Conservation (phyloP, 2,797 vertebrate species). For the Sebastolobus alascanus region DNA sequence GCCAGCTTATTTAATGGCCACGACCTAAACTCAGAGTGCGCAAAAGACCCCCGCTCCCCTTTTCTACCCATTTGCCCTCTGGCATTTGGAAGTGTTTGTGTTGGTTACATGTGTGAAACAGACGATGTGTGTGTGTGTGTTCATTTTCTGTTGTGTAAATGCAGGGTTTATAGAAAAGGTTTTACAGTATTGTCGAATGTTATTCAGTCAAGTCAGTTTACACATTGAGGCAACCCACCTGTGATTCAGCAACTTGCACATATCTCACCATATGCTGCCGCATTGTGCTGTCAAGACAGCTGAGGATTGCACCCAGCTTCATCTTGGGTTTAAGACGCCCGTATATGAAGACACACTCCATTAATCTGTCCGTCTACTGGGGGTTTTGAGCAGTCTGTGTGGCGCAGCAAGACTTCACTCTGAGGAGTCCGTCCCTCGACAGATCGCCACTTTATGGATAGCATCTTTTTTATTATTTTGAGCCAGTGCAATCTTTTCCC, state of each 20-base stretch:
- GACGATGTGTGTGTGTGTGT: not conserved
- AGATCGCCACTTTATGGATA: conserved; percentile 67
- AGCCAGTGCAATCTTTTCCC: conserved; percentile 66
- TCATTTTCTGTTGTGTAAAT: conserved; percentile 21
- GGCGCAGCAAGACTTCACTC: conserved; percentile 58
- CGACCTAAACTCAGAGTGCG: conserved; percentile 75
- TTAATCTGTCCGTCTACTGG: conserved; percentile 58
- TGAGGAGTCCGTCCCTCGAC: conserved; percentile 73
- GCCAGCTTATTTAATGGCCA: conserved; percentile 84
- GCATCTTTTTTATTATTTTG: conserved; percentile 76
- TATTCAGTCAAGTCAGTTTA: not conserved
- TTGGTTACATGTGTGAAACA: conserved; percentile 39
- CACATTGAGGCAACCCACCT: conserved; percentile 14
- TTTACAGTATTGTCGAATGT: conserved; percentile 6
- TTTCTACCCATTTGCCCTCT: conserved; percentile 72
- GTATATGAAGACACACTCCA: conserved; percentile 59
- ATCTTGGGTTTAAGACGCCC: conserved; percentile 54
- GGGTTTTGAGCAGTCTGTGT: conserved; percentile 65
- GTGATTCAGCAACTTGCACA: conserved; percentile 26
- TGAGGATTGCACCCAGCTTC: conserved; percentile 52
- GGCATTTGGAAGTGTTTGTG: conserved; percentile 64
- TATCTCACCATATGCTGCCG: conserved; percentile 27
- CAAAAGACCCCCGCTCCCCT: conserved; percentile 66
- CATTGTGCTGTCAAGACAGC: conserved; percentile 28
- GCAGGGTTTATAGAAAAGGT: not conserved